Conservation (phyloP, 1,140 invertebrate genomes). For the Drosophila kikkawai region DNA sequence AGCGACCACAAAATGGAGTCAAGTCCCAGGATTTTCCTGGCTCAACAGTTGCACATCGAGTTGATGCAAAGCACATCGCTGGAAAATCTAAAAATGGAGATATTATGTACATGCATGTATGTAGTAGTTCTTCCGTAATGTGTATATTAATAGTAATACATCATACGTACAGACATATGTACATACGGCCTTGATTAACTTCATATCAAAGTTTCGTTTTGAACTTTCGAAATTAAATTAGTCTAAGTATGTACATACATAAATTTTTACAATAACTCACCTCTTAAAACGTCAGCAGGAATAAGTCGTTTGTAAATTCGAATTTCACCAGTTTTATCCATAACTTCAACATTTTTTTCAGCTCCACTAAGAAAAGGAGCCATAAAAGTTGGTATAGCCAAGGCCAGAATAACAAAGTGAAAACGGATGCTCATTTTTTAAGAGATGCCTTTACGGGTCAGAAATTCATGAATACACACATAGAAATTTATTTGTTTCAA, state of each 20-base stretch:
- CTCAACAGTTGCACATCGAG: conserved; percentile 93
- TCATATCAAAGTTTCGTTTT: neutral
- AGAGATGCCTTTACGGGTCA: neutral
- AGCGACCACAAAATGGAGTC: conserved; percentile 94
- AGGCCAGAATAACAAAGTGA: conserved; percentile 10
- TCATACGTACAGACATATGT: neutral
- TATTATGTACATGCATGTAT: no score
- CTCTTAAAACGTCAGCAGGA: conserved; percentile 94
- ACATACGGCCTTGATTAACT: neutral
- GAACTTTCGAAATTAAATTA: neutral
- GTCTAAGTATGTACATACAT: neutral
- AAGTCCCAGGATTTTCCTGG: conserved; percentile 93
- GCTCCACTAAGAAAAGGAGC: conserved; percentile 12
- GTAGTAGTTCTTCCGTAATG: neutral
- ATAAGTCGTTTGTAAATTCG: conserved; percentile 92
- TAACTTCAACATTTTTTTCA: conserved; percentile 22
- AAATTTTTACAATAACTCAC: conserved; percentile 85
- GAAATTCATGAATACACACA: neutral
- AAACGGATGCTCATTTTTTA: conserved; percentile 50
- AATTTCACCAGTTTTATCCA: conserved; percentile 85
- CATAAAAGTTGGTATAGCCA: conserved; percentile 30
- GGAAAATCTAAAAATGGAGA: conserved; percentile 90
- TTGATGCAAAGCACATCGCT: conserved; percentile 94
- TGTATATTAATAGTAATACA: no score
- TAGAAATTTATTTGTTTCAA: neutral